Conservation (phyloP, 2,797 vertebrate species). For the Phataginus tricuspis region DNA sequence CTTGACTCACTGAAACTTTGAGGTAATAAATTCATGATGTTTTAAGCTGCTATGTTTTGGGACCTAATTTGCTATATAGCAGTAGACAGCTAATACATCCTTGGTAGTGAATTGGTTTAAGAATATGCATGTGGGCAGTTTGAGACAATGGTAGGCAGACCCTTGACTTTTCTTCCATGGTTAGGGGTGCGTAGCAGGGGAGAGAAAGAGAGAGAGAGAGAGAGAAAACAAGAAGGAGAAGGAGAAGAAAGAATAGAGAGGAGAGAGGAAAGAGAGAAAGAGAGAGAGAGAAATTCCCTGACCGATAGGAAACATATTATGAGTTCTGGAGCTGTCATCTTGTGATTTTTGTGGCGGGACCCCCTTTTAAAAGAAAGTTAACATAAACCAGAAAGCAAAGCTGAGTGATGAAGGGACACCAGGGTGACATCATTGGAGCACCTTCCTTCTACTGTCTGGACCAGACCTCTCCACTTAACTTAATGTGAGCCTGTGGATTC, state of each 20-base stretch:
- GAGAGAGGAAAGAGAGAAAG: neutral
- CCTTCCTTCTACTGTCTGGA: neutral
- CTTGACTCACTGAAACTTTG: neutral
- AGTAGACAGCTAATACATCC: neutral
- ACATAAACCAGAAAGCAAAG: neutral
- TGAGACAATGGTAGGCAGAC: neutral
- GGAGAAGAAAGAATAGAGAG: neutral
- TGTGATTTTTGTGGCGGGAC: neutral
- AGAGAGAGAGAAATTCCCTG: too few relatives aligned
- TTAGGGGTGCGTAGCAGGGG: too few relatives aligned
- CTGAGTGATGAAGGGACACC: neutral
- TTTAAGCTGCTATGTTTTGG: neutral
- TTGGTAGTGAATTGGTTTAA: neutral
- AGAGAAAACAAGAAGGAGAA: neutral
- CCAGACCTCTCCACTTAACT: too few relatives aligned
- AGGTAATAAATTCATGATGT: neutral
- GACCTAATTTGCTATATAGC: neutral
- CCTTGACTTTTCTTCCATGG: neutral
- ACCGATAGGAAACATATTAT: neutral
- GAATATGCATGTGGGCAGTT: neutral
- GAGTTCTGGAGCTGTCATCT: neutral
- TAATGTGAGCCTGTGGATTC: accelerated
- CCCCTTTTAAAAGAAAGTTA: neutral
- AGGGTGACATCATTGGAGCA: neutral
- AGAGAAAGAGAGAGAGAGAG: neutral